These are phyloP conservation scores for Thera britannica DNA, from an alignment of 2,888 invertebrate genomes.

Conservation along the genomic window DNA sequence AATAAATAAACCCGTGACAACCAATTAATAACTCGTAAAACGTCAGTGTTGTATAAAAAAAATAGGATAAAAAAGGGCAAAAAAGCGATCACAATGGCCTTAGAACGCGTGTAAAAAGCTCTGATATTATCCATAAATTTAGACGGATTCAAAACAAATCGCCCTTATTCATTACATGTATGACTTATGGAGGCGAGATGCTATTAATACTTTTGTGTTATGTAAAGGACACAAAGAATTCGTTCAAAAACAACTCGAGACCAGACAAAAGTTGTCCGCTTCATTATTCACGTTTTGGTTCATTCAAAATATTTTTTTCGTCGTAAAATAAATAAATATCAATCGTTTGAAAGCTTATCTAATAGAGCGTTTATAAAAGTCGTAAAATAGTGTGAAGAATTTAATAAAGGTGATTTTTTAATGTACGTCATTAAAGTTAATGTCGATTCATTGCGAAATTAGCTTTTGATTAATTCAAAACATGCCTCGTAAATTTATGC, in stretches of 20 bases:
- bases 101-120: conserved; percentile 79
- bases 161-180: conserved; percentile 84
- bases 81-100: conserved; percentile 80
- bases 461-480: conserved; percentile 20
- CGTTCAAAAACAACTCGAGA: conserved; percentile 61
- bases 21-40: conserved; percentile 85
- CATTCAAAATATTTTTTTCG: conserved; percentile 32
- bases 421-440: conserved; percentile 10
- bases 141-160: conserved; percentile 84
- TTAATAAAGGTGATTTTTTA: conserved; percentile 15
- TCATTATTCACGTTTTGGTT: conserved; percentile 77
- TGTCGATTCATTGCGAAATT: not conserved
- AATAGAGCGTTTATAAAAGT: conserved; percentile 49
- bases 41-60: conserved; percentile 81
- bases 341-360: conserved; percentile 38
- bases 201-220: conserved; percentile 77
- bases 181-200: conserved; percentile 79
- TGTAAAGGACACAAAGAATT: conserved; percentile 70
- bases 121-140: conserved; percentile 82
- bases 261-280: conserved; percentile 63
- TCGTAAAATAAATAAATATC: conserved; percentile 23
- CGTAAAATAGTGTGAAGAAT: conserved; percentile 12
- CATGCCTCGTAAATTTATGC: conserved; percentile 17
- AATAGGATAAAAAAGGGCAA: conserved; percentile 77
- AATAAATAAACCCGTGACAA: conserved; percentile 83